Percentiles rank a stretch among this genome's conserved stretches.
These are phyloP conservation scores for Crotalus viridis DNA, from an alignment of 2,113 vertebrate genomes.

Conservation along the genomic window DNA sequence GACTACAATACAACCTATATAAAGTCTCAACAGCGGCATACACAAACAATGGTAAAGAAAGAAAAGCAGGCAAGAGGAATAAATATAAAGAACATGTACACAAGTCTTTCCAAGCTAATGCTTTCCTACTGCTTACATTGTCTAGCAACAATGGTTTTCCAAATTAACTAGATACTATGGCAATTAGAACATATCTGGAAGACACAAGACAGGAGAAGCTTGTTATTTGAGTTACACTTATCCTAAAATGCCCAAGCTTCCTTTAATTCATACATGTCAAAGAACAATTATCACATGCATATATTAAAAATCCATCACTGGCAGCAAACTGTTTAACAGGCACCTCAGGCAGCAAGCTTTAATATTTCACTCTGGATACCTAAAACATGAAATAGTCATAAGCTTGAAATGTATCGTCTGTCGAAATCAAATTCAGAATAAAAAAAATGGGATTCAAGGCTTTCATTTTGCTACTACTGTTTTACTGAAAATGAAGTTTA, in stretches of 20 bases:
- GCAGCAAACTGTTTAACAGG: not conserved
- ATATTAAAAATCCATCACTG: not conserved
- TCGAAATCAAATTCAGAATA: not conserved
- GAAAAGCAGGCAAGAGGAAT: not conserved
- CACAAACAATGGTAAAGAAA: not conserved
- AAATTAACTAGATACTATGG: not conserved
- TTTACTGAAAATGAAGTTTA: not conserved
- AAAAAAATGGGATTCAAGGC: not conserved
- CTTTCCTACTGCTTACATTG: not conserved
- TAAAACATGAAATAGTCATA: not conserved
- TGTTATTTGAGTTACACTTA: not conserved
- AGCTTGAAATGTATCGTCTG: not conserved
- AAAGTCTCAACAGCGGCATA: not conserved
- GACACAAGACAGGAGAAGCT: not conserved
- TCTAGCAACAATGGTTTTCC: not conserved
- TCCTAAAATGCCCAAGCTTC: slow-evolving; percentile 1
- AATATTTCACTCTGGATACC: not conserved
- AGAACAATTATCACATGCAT: not conserved
- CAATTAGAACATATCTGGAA: not conserved
- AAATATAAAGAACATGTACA: not conserved
- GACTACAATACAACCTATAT: not conserved
- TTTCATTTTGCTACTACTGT: not conserved
- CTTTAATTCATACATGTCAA: not conserved
- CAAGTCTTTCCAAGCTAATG: not conserved
- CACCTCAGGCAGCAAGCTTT: not conserved